A percentile compares a stretch with the other conserved stretches of the same genome.
phyloP scores from a whole-genome alignment of 2,797 vertebrate species.

The Apodemus agrarius region DNA sequence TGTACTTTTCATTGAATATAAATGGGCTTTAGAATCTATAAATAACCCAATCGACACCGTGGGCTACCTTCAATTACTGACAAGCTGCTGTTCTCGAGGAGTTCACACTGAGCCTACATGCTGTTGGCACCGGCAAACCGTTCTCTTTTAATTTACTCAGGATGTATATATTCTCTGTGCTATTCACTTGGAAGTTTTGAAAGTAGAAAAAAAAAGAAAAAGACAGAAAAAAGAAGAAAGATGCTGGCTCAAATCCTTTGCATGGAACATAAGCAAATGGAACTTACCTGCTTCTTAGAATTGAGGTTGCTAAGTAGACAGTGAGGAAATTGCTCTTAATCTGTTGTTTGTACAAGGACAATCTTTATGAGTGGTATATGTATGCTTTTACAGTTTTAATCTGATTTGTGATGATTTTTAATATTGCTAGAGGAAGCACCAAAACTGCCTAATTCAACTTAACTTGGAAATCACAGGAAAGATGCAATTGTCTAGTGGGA shows the following conservation, averaged over 20 bases:
- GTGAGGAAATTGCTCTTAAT: not conserved
- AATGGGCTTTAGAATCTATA: slow-evolving; percentile 80
- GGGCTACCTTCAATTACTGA: slow-evolving; percentile 70
- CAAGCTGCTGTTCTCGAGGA: slow-evolving; percentile 56
- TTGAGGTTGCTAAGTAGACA: not conserved
- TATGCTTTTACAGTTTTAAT: not conserved
- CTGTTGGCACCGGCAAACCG: slow-evolving; percentile 71
- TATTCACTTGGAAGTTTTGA: not conserved
- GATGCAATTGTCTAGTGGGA: not conserved
- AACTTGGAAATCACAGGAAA: not conserved
- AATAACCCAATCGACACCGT: slow-evolving; percentile 78
- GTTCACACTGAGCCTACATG: slow-evolving; percentile 68
- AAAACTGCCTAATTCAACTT: not conserved
- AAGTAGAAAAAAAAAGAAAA: not conserved
- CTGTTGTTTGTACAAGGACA: not conserved
- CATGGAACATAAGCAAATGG: not conserved
- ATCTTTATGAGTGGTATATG: not conserved
- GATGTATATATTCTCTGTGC: slow-evolving; percentile 24
- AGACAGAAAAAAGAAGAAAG: not conserved
- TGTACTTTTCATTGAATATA: slow-evolving; percentile 82
- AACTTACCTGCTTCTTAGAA: not conserved
- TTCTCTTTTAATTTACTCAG: slow-evolving; percentile 63
- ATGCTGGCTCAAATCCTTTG: not conserved
- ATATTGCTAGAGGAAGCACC: not conserved
- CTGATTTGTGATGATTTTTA: not conserved